These are phyloP conservation scores for Serilophus lunatus DNA, from an alignment of 2,113 vertebrate genomes.

Conservation along the genomic window DNA sequence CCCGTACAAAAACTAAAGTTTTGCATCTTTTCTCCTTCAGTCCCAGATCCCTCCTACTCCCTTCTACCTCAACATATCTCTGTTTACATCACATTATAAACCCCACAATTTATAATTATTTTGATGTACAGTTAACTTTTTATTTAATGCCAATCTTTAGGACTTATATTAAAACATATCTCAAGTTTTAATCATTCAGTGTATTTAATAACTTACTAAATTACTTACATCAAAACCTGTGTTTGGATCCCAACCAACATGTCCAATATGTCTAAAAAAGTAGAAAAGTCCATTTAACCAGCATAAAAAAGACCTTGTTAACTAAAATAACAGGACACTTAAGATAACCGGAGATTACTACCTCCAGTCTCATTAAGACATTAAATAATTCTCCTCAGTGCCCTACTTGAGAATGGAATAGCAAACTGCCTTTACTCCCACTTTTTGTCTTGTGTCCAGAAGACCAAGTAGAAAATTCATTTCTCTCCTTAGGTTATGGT, in stretches of 20 bases:
- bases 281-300: constrained; percentile 6
- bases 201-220: neutral
- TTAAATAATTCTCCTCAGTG: neutral
- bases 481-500: neutral
- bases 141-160: neutral
- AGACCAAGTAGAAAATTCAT: neutral
- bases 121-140: neutral
- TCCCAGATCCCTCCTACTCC: neutral
- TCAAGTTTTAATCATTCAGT: neutral
- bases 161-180: neutral
- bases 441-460: neutral
- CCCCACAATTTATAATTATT: neutral
- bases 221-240: constrained; percentile 99
- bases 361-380: neutral
- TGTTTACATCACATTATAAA: neutral
- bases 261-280: constrained; percentile 91
- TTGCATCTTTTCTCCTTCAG: neutral
- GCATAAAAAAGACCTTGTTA: neutral
- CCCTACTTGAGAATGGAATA: neutral
- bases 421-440: neutral
- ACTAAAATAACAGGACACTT: neutral
- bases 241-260: constrained; percentile 99
- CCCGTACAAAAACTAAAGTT: neutral
- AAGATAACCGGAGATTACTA: neutral
- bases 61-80: neutral